Evolutionary conservation across 2,888 invertebrate species (phyloP).

Genomic region (Ophion costatus): DNA sequence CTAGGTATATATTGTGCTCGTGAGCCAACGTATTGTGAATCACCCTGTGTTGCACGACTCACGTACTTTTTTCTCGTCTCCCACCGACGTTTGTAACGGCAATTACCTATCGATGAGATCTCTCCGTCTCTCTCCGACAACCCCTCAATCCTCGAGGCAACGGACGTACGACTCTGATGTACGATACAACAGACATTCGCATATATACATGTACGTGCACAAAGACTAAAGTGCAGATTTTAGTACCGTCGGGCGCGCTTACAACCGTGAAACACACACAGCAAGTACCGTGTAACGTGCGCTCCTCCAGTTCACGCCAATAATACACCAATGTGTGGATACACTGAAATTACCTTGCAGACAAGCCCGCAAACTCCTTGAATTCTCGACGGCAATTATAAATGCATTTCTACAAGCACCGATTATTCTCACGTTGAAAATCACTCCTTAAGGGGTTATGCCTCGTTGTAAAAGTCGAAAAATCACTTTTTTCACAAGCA

Average conservation of each 20-base stretch:
- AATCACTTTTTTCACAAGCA: too few species aligned
- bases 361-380: neutral
- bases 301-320: conserved; percentile 64
- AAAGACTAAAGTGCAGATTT: neutral
- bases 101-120: conserved; percentile 72
- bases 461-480: too few species aligned
- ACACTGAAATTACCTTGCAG: neutral
- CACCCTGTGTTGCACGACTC: conserved; percentile 16
- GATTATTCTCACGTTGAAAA: neutral
- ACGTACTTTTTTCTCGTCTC: conserved; percentile 35
- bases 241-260: conserved; percentile 15
- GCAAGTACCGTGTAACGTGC: conserved; percentile 65
- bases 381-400: neutral
- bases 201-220: neutral
- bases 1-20: neutral
- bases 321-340: conserved; percentile 18
- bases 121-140: conserved; percentile 55
- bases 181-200: neutral
- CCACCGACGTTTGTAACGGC: conserved; percentile 67
- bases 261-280: conserved; percentile 55
- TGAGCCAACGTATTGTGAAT: neutral
- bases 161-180: conserved; percentile 31
- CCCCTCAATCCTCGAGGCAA: conserved; percentile 61
- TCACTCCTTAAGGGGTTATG: too few species aligned
- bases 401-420: conserved; percentile 4